Base-by-base conservation (phyloP, 2,888 invertebrate species). In the Volucella bombylans region DNA sequence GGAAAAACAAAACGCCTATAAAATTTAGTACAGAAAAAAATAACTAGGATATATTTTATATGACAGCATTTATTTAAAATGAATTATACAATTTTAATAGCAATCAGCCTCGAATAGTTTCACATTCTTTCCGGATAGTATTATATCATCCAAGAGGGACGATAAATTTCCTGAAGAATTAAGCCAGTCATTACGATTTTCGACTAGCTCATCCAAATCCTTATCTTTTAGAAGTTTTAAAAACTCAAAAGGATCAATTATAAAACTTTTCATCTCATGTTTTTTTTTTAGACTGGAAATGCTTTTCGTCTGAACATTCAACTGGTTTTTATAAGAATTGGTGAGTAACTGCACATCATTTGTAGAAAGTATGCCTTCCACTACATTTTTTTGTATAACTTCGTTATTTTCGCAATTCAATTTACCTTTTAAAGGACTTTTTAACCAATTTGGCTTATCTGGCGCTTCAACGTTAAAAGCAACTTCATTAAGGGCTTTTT, bases 101-200 rank as follows among this genome's bases (percentile, higher is more conserved):
- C 96, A 96, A 92, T 96, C 96, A 92, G 95, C 93, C 39, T 93
- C 92, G 88, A 95, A 95, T 0, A 93, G 91, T 82, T 94, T 93
- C 41, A 89, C 92, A 1, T 91, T 89, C 86, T 94, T 93, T 87
- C 94, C 94, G 68, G 94, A 93, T 10, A 94, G 93, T 23, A 96
- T 90, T 83, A 96, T 95, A 90, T 96, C 96, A 88, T 96, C 96
- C 1, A 96, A 90, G 4, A 96, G 92, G 0, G 96, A 96, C 2
- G 94, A 93, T 14, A 96, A 93, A 87, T 93, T 93, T 87, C 94
- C 95, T n/a, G 94, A 94, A 38, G 94, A 93, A 61, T 93, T 93
- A 47, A 95, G 92, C 96, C 96, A 96, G 65, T 94, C 93, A 62
- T 92, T 93, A 87, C 94, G 94, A 73, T 94, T 93, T 14, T 93